These are phyloP conservation scores for Brachionus plicatilis DNA, from an alignment of 1,140 invertebrate species.

Conservation along the genomic window DNA sequence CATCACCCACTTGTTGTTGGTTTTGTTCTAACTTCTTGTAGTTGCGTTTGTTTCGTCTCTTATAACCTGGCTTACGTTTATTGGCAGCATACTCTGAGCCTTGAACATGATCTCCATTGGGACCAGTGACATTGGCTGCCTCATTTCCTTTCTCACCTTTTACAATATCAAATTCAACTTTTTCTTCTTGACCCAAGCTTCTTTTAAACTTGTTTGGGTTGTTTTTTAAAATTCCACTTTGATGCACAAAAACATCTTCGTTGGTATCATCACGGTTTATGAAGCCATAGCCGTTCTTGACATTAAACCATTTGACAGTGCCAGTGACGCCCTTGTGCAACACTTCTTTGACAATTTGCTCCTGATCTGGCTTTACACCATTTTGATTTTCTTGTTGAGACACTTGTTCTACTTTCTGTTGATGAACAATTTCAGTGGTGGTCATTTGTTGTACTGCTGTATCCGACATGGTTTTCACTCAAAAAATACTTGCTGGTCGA, in stretches of 20 bases:
- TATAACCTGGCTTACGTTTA: conserved; percentile 30
- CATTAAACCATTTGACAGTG: conserved; percentile 95
- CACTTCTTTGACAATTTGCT: neutral
- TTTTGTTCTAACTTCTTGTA: neutral
- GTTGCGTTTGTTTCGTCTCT: neutral
- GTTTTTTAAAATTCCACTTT: conserved; percentile 88
- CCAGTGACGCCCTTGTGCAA: conserved; percentile 62
- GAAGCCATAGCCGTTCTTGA: conserved; percentile 98
- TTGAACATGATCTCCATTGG: conserved; percentile 81
- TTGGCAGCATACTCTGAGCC: conserved; percentile 83
- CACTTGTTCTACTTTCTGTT: neutral
- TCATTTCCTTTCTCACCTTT: conserved; percentile 71
- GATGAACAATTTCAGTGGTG: neutral
- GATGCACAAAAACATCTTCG: conserved; percentile 98
- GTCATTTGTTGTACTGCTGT: neutral
- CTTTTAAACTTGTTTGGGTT: conserved; percentile 92
- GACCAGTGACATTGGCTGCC: conserved; percentile 92
- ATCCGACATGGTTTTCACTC: neutral
- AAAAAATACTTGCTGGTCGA: neutral
- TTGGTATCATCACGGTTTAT: conserved; percentile 97
- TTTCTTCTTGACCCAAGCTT: conserved; percentile 94
- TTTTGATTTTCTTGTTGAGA: neutral
- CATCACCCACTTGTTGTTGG: neutral
- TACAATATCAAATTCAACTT: conserved; percentile 97
- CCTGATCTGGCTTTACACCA: neutral